phyloP scores from a whole-genome alignment of 2,113 vertebrate genomes.

The Perccottus glenii region DNA sequence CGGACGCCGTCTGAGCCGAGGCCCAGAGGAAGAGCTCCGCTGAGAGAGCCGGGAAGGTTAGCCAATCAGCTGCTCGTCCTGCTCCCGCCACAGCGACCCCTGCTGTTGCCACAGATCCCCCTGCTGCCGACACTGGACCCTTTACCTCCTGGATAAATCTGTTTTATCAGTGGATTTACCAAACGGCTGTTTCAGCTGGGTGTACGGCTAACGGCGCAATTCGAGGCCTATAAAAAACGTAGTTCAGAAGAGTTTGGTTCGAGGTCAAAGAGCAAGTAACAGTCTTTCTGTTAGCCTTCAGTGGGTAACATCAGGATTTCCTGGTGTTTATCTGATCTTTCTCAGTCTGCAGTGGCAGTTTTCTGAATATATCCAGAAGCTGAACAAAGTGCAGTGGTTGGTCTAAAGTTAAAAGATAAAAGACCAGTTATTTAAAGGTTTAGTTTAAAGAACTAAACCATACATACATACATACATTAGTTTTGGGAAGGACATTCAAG shows the following conservation, averaged over 20 bases:
- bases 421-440: too few species aligned
- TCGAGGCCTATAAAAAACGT: too few species aligned
- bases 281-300: too few species aligned
- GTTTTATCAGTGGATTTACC: neutral
- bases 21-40: constrained; percentile 87
- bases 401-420: neutral
- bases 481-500: too few species aligned
- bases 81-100: constrained; percentile 72
- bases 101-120: constrained; percentile 51
- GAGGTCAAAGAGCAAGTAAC: too few species aligned
- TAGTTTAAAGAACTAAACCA: too few species aligned
- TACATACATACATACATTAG: too few species aligned
- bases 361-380: constrained; percentile 45
- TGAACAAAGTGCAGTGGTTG: constrained; percentile 26
- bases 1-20: constrained; percentile 90
- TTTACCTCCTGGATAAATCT: neutral
- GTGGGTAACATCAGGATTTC: too few species aligned
- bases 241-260: too few species aligned
- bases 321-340: neutral
- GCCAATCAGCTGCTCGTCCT: constrained; percentile 85
- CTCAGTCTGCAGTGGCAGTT: constrained; percentile 19
- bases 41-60: constrained; percentile 99
- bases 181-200: neutral
- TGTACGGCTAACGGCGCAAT: too few species aligned
- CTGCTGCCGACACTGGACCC: constrained; percentile 5